A percentile compares a stretch with the other conserved stretches of the same genome.
phyloP scores from a whole-genome alignment of 2,113 vertebrate species.

The Phylloscopus trochilus region DNA sequence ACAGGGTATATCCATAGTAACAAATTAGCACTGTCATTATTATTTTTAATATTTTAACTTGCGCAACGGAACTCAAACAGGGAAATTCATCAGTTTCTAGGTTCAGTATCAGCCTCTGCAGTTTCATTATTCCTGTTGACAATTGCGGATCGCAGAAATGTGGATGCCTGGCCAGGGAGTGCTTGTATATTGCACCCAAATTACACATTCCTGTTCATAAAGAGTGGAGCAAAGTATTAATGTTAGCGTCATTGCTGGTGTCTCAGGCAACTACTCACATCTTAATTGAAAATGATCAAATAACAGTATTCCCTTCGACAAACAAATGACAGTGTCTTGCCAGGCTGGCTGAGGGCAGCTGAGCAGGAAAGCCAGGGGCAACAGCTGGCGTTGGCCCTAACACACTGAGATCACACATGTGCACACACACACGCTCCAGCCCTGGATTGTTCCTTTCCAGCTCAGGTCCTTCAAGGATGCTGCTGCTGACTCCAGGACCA shows the following conservation, averaged over 20 bases:
- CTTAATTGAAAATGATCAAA: slow-evolving; percentile 75
- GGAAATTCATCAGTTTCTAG: slow-evolving; percentile 53
- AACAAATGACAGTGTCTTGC: neutral
- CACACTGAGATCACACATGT: fast-evolving
- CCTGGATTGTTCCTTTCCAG: neutral
- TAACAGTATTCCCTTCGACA: slow-evolving; percentile 58
- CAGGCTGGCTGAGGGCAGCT: neutral
- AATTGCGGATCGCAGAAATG: slow-evolving; percentile 65
- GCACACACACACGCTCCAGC: fast-evolving
- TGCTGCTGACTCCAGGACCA: neutral
- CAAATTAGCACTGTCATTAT: neutral
- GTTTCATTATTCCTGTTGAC: slow-evolving; percentile 77
- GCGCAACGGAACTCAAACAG: neutral
- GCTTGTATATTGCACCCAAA: slow-evolving; percentile 74
- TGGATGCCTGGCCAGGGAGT: slow-evolving; percentile 70
- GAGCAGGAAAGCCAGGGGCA: neutral
- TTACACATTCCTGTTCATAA: slow-evolving; percentile 74
- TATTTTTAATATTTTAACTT: slow-evolving; percentile 35
- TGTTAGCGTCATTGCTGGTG: slow-evolving; percentile 62
- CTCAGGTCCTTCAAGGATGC: neutral
- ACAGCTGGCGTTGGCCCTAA: fast-evolving
- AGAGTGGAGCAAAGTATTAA: slow-evolving; percentile 66
- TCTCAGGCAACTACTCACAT: slow-evolving; percentile 76
- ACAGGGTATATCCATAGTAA: slow-evolving; percentile 36
- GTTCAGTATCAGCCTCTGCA: slow-evolving; percentile 57